A percentile compares a stretch with the other conserved stretches of the same genome.
Conservation (phyloP, 2,113 vertebrate genomes). For the Cyphomyrus plagiostoma region DNA sequence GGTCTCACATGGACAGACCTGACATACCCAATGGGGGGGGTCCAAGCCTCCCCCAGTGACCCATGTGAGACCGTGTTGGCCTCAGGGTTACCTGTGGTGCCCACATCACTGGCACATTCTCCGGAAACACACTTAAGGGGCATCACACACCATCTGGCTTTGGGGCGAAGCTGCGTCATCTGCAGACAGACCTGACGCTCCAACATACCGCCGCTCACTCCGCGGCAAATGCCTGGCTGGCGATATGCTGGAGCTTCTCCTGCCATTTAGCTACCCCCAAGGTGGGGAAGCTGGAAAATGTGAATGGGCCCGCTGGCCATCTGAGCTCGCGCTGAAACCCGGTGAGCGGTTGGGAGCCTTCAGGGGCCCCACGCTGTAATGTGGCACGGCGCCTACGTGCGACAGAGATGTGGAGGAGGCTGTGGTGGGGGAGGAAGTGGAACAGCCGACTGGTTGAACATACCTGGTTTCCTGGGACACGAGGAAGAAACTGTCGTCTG, state of each 20-base stretch:
- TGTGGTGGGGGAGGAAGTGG: background rate
- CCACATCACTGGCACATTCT: background rate
- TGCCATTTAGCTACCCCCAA: background rate
- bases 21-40: background rate
- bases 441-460: slow-evolving; percentile 13
- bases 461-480: slow-evolving; percentile 88
- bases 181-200: background rate
- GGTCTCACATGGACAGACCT: background rate
- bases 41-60: background rate
- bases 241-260: background rate
- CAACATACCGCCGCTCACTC: background rate
- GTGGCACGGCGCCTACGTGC: background rate
- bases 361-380: background rate
- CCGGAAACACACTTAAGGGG: background rate
- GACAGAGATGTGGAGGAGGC: too few relatives aligned
- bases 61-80: background rate
- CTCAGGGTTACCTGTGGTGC: slow-evolving; percentile 14
- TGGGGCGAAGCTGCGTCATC: background rate
- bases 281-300: background rate
- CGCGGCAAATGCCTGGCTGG: background rate
- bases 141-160: background rate
- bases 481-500: slow-evolving; percentile 83
- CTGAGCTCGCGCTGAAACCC: background rate
- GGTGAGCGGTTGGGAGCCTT: background rate
- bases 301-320: background rate